A percentile compares a stretch with the other conserved stretches of the same genome.
Conservation (phyloP, 2,797 vertebrate species). For the Luscinia megarhynchos region DNA sequence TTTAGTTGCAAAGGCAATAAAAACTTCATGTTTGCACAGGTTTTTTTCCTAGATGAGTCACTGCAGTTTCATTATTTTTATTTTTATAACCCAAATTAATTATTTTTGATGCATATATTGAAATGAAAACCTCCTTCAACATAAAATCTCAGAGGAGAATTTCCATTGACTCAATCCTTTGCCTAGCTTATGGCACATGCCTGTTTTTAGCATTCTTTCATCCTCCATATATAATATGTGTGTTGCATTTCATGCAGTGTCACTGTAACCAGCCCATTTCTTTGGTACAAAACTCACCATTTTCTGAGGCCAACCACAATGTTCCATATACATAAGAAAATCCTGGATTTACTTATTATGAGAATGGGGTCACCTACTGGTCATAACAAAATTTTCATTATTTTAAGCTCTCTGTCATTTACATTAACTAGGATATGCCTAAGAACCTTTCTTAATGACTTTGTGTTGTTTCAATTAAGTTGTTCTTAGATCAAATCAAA, state of each 20-base stretch:
- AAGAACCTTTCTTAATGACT: constrained; percentile 20
- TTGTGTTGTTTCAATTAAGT: constrained; percentile 61
- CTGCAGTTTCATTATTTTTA: not conserved
- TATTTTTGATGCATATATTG: not conserved
- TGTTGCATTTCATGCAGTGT: not conserved
- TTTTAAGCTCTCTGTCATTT: constrained; percentile 45
- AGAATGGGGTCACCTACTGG: constrained; percentile 24
- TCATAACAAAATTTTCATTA: constrained; percentile 48
- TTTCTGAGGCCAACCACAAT: not conserved
- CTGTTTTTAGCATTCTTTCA: not conserved
- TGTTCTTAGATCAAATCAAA: constrained; percentile 65
- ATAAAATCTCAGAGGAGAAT: not conserved
- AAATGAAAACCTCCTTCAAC: not conserved
- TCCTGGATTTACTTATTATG: constrained; percentile 23
- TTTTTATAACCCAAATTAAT: not conserved
- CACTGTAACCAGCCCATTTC: not conserved
- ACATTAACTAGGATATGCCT: constrained; percentile 8
- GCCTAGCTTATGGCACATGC: not conserved
- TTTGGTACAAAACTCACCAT: not conserved
- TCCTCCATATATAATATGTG: rapidly evolving
- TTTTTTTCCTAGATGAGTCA: not conserved
- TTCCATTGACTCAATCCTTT: not conserved
- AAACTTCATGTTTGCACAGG: not conserved
- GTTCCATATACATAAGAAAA: not conserved
- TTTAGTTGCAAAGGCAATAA: not conserved